Base-by-base conservation (phyloP, 2,888 invertebrate genomes). In the Polia nebulosa region DNA sequence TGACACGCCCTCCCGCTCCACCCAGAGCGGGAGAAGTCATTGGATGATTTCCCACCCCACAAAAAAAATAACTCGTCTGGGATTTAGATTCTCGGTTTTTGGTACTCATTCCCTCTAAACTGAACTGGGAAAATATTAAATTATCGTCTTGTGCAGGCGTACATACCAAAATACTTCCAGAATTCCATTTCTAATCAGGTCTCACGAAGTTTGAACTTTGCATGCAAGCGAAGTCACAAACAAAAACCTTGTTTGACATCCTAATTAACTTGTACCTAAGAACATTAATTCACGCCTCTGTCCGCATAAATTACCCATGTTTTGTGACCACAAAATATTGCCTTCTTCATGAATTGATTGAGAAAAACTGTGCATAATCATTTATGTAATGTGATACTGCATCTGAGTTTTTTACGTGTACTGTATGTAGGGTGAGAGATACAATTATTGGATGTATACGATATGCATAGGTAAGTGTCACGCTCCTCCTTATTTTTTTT, bases 341-440 rank as follows among this genome's bases (percentile, higher is more conserved):
- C 39, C 8, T 58, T 62, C 69, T 67, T 62, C 27, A 52, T 65
- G 17, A 67, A 70, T 65, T 76, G 64, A 73, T 61, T 17, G 36
- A 55, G 29, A 81, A 82, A 76, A 76, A 61, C 60, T 25, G 27
- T 15, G 8, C 25, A n/a, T 49, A 69, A 75, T 70, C 65, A 56
- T 60, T 73, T 68, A 66, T 68, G 82, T 78, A 81, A 81, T 61
- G 45, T 62, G 81, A 81, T 81, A 75, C 61, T 47, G 45, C 11
- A 34, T 67, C 45, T 60, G 15, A 8, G 7, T 39, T 80, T 63
- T 69, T 78, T 39, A 25, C n/a, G 1, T 49, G 0, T 57, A 52
- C 32, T 41, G 17, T 45, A 60, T 51, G 52, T 65, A 72, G 62
- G 82, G 80, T 80, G 47, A 75, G 59, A 49, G 25, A 3, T 0